Conservation (phyloP, 2,888 invertebrate genomes). For the Loripinus fragilis region DNA sequence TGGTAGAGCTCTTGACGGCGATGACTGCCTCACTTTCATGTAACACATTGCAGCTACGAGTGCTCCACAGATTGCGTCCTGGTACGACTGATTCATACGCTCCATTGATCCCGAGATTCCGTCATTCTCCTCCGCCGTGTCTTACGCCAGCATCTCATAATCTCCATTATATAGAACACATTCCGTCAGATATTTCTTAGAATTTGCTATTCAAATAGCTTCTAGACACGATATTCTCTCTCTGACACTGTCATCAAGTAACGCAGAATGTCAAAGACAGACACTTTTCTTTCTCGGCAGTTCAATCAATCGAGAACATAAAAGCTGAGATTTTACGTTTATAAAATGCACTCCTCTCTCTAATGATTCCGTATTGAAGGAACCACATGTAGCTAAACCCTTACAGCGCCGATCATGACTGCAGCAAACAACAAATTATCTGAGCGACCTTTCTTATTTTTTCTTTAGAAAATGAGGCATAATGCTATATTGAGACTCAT, state of each 20-base stretch:
- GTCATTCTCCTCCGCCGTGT: slow-evolving; percentile 8
- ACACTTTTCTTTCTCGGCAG: neutral
- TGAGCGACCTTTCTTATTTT: no score
- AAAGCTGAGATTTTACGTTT: slow-evolving; percentile 13
- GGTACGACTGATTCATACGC: slow-evolving; percentile 67
- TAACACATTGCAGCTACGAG: slow-evolving; percentile 77
- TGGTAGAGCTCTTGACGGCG: slow-evolving; percentile 38
- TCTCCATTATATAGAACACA: slow-evolving; percentile 9
- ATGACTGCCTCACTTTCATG: slow-evolving; percentile 64
- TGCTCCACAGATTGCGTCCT: slow-evolving; percentile 77
- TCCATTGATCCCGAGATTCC: slow-evolving; percentile 40
- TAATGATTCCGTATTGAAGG: neutral
- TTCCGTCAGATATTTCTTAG: slow-evolving; percentile 11
- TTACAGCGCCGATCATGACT: no score
- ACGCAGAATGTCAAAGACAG: neutral
- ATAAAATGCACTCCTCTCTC: slow-evolving; percentile 9
- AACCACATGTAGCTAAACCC: neutral
- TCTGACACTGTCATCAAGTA: neutral
- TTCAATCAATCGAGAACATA: slow-evolving; percentile 10
- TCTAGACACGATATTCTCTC: neutral
- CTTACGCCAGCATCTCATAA: neutral
- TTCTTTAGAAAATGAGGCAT: no score
- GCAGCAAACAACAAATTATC: no score
- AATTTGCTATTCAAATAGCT: slow-evolving; percentile 3
- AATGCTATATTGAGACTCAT: no score